Evolutionary conservation across 2,888 invertebrate genomes (phyloP), one percentile per base, ranked within the genome.

Genomic region (Pterostichus madidus): DNA sequence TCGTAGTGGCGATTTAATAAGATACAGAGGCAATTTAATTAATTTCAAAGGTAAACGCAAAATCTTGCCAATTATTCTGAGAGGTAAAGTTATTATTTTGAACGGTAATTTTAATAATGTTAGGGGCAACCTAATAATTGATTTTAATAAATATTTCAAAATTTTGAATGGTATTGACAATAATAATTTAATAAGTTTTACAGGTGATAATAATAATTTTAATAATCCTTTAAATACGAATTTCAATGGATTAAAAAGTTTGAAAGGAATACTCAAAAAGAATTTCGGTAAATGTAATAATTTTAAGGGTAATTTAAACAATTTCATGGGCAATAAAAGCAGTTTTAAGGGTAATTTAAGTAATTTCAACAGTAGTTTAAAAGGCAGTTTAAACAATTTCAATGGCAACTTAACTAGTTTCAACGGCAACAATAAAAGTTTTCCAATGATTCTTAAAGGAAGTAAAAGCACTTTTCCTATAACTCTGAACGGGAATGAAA

Each of bases 311-410:
- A 71, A 39, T 24, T 71, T 71, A 10, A 17, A 11, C 5, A 39
- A 39, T 39, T 39, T 39, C 5, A 39, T 3, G 39, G 39, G 39
- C 6, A 68, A 68, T 2, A 68, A 44, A 15, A 7, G 53, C 24
- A 39, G 39, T 39, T 39, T 39, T 39, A 39, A 39, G 39, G 39
- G 39, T 7, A 68, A 68, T 68, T 68, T 68, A 10, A 68, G n/a
- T 2, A 68, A 39, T 39, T 68, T 68, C 2, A 68, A 44, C 3
- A n/a, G 53, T 1, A 53, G n/a, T 53, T 53, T 53, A 24, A 24
- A 2, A 2, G 24, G 24, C 24, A 24, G 24, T 24, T 1, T 24
- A 24, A 24, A 3, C 24, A 24, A 24, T 24, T 24, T 24, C 24
- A 24, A 24, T 24, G 24, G 24, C 17, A 56, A 56, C 8, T 24